Evolutionary conservation across 2,888 invertebrate species (phyloP), one percentile per base, ranked within the genome.

Genomic region (Sminthurinus aureus): DNA sequence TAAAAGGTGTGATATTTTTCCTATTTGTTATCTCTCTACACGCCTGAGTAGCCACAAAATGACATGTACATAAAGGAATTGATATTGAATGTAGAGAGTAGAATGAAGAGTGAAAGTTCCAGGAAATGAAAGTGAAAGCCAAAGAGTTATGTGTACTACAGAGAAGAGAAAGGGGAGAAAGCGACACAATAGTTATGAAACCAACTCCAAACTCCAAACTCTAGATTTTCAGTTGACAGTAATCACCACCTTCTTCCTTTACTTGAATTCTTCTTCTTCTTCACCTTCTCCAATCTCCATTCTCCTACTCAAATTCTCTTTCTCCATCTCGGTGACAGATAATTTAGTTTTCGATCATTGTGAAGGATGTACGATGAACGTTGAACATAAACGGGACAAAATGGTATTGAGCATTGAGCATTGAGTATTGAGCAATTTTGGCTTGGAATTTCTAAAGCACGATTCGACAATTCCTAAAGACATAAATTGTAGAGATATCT

Each of bases 141-240:
- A 38, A 38, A 38, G 38, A 38, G 38, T 38, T 38, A 38, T 38
- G 38, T 1, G 38, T 38, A 38, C 3, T 38, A 38, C 9, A 71
- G 71, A 71, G 26, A 26, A 26, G 13, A n/a, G 22, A 69, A 69
- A 69, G 20, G 20, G 67, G 22, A 69, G 67, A 26, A 24, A 20
- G 8, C 22, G 0, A 22, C 4, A 20, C 1, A 26, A 24, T 22
- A 71, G 8, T 71, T 71, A 71, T 71, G 71, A 71, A 71, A 24
- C 24, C 3, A 71, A 9, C 12, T 26, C 13, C 22, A 52, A n/a
- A n/a, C 51, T 76, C 76, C 24, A 24, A 73, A 73, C 73, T 76
- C 76, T 11, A 76, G 58, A 52, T 58, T 76, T 58, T 76, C 76
- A 76, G 24, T 76, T 58, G 76, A 51, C 51, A 50, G n/a, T 76